A percentile compares a stretch with the other conserved stretches of the same genome.
phyloP scores from a whole-genome alignment of 1,140 invertebrate genomes.

The Lanistes nyassanus region DNA sequence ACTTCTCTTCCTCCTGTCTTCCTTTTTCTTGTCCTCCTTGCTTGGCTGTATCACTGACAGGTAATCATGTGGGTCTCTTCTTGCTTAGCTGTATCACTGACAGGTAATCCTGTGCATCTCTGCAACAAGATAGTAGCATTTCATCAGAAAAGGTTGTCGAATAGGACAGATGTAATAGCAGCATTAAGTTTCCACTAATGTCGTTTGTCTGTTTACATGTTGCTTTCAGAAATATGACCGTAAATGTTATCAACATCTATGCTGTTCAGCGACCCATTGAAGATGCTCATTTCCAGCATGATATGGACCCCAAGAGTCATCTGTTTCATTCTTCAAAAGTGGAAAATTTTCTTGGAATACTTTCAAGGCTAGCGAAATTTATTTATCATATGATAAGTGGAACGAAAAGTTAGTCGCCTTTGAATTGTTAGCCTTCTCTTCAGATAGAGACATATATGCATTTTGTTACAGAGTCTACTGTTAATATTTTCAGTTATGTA shows the following conservation, averaged over 20 bases:
- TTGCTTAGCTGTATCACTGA: no score
- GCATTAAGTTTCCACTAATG: neutral
- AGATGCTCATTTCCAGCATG: slow-evolving; percentile 41
- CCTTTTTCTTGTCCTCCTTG: neutral
- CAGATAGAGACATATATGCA: no score
- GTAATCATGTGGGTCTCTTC: no score
- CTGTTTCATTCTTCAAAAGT: slow-evolving; percentile 61
- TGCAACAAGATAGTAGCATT: no score
- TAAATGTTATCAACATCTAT: slow-evolving; percentile 54
- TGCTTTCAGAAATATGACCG: slow-evolving; percentile 34
- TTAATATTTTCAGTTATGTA: no score
- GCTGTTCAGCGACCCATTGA: slow-evolving; percentile 52
- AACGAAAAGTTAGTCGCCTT: no score
- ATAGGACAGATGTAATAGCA: no score
- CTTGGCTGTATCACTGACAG: no score
- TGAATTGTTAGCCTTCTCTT: no score
- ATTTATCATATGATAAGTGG: neutral
- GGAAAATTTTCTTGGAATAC: slow-evolving; percentile 63
- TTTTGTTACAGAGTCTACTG: no score
- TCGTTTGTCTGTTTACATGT: neutral
- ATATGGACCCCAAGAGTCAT: slow-evolving; percentile 39
- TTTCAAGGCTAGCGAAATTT: slow-evolving; percentile 57
- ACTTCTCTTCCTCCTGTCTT: neutral
- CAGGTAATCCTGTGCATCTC: no score
- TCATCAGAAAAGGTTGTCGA: no score